These are phyloP conservation scores for Micoletzkya japonica DNA, from an alignment of 2,888 invertebrate genomes.

Conservation along the genomic window DNA sequence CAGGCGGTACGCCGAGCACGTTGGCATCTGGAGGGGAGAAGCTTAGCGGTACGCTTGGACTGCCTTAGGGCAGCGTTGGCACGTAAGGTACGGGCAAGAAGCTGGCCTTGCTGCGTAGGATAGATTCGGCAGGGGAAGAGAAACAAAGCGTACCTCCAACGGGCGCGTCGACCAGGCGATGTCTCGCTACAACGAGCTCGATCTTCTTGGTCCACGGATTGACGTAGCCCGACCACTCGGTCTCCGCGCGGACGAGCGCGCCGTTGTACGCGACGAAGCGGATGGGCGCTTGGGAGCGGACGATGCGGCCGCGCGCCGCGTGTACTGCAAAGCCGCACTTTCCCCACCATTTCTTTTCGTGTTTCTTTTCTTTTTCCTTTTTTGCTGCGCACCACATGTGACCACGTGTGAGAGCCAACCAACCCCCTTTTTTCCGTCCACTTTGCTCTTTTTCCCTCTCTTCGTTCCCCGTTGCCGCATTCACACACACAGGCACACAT, in stretches of 20 bases:
- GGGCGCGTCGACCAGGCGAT: constrained; percentile 44
- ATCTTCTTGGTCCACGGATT: constrained; percentile 90
- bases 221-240: constrained; percentile 85
- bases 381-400: neutral
- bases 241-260: constrained; percentile 75
- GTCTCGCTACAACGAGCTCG: constrained; percentile 83
- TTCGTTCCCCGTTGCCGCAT: too few relatives aligned
- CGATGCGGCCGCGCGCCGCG: constrained; percentile 45
- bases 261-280: constrained; percentile 59
- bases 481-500: too few relatives aligned
- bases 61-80: too few relatives aligned
- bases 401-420: neutral
- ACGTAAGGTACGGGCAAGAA: too few relatives aligned
- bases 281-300: constrained; percentile 48
- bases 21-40: constrained; percentile 37
- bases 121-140: neutral
- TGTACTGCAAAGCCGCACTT: constrained; percentile 39
- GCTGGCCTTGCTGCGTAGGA: too few relatives aligned
- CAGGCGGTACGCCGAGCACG: constrained; percentile 37
- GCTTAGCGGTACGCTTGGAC: too few relatives aligned
- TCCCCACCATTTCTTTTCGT: neutral
- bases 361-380: neutral
- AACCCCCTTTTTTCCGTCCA: neutral
- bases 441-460: neutral
- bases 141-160: constrained; percentile 40